Conservation (phyloP, 35 echinoderm and acorn worm genomes). For the Strongylocentrotus purpuratus region DNA sequence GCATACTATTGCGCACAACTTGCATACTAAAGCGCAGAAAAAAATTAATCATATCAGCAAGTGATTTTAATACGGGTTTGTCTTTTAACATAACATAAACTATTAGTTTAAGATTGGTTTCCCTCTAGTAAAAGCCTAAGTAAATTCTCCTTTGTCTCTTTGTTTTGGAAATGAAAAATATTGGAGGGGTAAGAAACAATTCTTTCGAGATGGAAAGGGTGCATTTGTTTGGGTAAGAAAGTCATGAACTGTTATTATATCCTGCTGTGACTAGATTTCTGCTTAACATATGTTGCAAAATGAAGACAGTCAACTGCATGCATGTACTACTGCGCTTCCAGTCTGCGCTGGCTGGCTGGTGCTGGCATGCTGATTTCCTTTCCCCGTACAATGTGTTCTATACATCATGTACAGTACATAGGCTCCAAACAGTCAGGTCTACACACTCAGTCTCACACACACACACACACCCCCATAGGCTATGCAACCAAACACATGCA, state of each 20-base stretch:
- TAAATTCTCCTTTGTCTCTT: neutral
- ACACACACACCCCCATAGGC: neutral
- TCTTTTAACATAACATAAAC: no score
- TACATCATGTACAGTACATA: neutral
- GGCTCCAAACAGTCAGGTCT: neutral
- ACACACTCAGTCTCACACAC: neutral
- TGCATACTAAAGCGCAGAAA: no score
- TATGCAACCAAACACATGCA: no score
- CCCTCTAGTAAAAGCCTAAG: neutral
- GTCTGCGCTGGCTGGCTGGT: neutral
- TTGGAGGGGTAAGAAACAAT: neutral
- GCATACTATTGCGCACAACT: no score
- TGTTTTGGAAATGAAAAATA: neutral
- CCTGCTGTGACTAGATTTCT: neutral
- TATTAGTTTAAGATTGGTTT: neutral
- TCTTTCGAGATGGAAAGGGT: neutral
- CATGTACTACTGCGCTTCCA: neutral
- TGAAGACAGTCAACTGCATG: neutral
- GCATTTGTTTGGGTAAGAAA: neutral
- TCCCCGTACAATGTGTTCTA: neutral
- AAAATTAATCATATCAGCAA: no score
- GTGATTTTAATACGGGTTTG: no score
- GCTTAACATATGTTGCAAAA: conserved; percentile 26
- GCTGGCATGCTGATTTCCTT: conserved; percentile 28
- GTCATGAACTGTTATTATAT: neutral